These are phyloP conservation scores for Endomychus coccineus DNA, from an alignment of 2,888 invertebrate species.

Conservation along the genomic window DNA sequence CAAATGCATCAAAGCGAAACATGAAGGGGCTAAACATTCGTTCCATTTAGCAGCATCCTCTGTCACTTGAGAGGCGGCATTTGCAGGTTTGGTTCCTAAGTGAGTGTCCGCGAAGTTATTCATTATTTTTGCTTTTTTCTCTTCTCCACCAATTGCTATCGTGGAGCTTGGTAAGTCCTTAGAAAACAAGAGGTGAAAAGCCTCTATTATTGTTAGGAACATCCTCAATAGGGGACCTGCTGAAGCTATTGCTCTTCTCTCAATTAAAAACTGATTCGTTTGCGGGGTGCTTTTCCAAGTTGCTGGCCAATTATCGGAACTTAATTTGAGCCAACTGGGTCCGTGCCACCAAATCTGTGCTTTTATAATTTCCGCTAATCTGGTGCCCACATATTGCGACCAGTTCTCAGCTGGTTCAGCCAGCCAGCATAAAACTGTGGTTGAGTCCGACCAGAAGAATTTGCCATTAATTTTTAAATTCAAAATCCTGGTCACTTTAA, in stretches of 20 bases:
- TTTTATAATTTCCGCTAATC: no score
- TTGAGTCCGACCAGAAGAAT: no score
- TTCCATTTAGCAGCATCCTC: constrained; percentile 34
- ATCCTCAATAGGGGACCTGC: constrained; percentile 21
- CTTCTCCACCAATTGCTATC: constrained; percentile 28
- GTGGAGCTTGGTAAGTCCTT: constrained; percentile 25
- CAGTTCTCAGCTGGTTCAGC: no score
- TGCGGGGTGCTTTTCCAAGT: no score
- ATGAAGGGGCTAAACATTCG: constrained; percentile 25
- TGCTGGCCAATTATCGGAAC: no score
- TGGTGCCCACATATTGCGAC: no score
- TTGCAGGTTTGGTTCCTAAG: constrained; percentile 2
- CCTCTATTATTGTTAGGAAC: constrained; percentile 24
- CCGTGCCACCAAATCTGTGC: no score
- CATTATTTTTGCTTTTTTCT: constrained; percentile 27
- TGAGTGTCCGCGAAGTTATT: constrained; percentile 12
- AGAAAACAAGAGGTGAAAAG: constrained; percentile 19
- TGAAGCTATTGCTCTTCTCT: constrained; percentile 24
- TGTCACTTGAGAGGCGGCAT: constrained; percentile 22
- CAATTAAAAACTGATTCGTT: no score
- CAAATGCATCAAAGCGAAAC: constrained; percentile 26
- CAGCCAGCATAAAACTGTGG: no score
- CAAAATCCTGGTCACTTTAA: no score
- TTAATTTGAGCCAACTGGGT: no score
- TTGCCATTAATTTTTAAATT: no score